phyloP scores from a whole-genome alignment of 1,140 invertebrate genomes.

The Drosophila bifasciata region DNA sequence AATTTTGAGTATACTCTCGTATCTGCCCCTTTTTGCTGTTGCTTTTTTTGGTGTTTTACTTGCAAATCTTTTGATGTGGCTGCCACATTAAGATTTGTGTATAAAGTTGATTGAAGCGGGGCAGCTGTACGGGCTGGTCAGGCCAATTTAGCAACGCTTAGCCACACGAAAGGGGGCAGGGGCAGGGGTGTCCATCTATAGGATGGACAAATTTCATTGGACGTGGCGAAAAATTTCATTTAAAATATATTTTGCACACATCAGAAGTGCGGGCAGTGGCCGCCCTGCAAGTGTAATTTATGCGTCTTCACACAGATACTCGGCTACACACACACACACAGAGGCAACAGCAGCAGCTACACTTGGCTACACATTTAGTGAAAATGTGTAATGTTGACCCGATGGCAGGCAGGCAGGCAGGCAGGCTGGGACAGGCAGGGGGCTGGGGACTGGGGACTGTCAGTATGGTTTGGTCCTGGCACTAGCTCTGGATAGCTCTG shows the following conservation, averaged over 20 bases:
- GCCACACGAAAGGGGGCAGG: slow-evolving; percentile 29
- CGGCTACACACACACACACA: slow-evolving; percentile 1
- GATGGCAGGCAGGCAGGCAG: slow-evolving; percentile 42
- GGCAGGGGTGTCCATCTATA: background rate
- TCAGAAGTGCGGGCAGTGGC: slow-evolving; percentile 39
- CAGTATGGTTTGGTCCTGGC: slow-evolving; percentile 4
- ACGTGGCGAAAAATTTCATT: slow-evolving; percentile 56
- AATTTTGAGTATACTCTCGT: slow-evolving; percentile 26
- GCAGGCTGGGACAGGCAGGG: background rate
- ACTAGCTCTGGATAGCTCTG: slow-evolving; percentile 23
- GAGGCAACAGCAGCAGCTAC: slow-evolving; percentile 14
- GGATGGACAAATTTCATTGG: slow-evolving; percentile 65
- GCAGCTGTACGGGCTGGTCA: slow-evolving; percentile 21
- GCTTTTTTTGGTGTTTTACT: background rate
- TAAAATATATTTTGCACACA: slow-evolving; percentile 55
- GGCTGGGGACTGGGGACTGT: slow-evolving; percentile 28
- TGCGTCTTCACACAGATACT: slow-evolving; percentile 58
- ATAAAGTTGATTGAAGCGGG: slow-evolving; percentile 45
- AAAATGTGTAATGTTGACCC: slow-evolving; percentile 80
- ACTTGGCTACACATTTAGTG: slow-evolving; percentile 38
- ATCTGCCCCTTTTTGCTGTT: slow-evolving; percentile 16
- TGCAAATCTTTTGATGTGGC: slow-evolving; percentile 35
- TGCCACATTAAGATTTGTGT: slow-evolving; percentile 36
- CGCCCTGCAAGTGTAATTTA: slow-evolving; percentile 76
- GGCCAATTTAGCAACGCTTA: slow-evolving; percentile 68